A percentile compares a stretch with the other conserved stretches of the same genome.
phyloP scores from a whole-genome alignment of 2,888 invertebrate species.

The Diarsia mendica region DNA sequence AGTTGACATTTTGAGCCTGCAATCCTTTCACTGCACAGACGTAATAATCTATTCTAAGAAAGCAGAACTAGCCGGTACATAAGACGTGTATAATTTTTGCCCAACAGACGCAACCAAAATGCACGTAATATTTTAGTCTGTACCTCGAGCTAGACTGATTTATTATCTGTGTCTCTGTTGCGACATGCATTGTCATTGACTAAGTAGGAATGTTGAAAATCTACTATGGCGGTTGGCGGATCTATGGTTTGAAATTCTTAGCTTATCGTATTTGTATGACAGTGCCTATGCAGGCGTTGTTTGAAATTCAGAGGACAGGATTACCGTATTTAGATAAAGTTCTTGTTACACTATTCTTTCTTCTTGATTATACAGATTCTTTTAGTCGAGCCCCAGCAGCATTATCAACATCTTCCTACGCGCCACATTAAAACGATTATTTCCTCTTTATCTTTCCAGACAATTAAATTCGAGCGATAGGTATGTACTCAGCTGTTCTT shows the following conservation, averaged over 20 bases:
- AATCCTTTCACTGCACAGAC: slow-evolving; percentile 82
- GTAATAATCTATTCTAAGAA: slow-evolving; percentile 65
- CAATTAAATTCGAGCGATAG: slow-evolving; percentile 48
- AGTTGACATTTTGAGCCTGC: slow-evolving; percentile 82
- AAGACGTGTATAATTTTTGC: slow-evolving; percentile 39
- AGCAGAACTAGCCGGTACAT: slow-evolving; percentile 33
- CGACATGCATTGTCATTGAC: slow-evolving; percentile 35
- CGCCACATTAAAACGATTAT: slow-evolving; percentile 23
- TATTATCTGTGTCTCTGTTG: slow-evolving; percentile 37
- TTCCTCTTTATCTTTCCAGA: slow-evolving; percentile 58
- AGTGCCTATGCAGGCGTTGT: slow-evolving; percentile 5
- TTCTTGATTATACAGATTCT: not conserved
- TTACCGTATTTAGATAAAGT: not conserved
- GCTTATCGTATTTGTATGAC: slow-evolving; percentile 18
- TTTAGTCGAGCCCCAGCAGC: not conserved
- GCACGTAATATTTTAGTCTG: slow-evolving; percentile 36
- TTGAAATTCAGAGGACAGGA: not conserved
- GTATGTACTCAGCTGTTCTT: slow-evolving; percentile 47
- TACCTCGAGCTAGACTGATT: slow-evolving; percentile 50
- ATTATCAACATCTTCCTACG: slow-evolving; percentile 11
- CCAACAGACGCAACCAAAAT: slow-evolving; percentile 26
- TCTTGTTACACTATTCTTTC: not conserved
- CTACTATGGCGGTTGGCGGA: slow-evolving; percentile 33
- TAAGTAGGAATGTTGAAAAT: slow-evolving; percentile 52
- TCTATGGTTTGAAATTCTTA: slow-evolving; percentile 37